A percentile compares a stretch with the other conserved stretches of the same genome.
Conservation (phyloP, 2,797 vertebrate genomes). For the Euthynnus affinis region DNA sequence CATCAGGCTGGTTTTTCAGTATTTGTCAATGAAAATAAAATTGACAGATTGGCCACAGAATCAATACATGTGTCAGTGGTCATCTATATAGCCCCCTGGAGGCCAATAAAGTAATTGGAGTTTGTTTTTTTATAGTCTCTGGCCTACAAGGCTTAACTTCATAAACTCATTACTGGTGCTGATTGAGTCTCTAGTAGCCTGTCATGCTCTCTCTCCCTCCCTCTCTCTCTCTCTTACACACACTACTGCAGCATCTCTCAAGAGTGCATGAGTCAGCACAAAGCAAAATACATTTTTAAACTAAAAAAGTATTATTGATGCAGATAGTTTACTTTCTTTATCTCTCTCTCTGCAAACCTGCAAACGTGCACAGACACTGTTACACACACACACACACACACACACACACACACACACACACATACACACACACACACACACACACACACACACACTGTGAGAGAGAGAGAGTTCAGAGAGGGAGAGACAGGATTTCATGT, state of each 20-base stretch:
- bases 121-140: slow-evolving; percentile 15
- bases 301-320: slow-evolving; percentile 22
- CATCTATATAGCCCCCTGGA: background rate
- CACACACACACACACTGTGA: background rate
- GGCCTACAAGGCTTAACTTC: background rate
- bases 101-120: background rate
- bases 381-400: slow-evolving; percentile 9
- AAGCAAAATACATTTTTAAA: slow-evolving; percentile 34
- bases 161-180: slow-evolving; percentile 29
- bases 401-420: slow-evolving; percentile 13
- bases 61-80: slow-evolving; percentile 16
- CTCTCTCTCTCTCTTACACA: background rate
- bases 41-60: background rate
- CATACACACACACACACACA: slow-evolving; percentile 6
- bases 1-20: background rate
- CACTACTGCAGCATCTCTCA: slow-evolving; percentile 12
- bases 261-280: slow-evolving; percentile 57
- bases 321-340: slow-evolving; percentile 35
- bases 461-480: too few species aligned
- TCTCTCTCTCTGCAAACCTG: slow-evolving; percentile 3
- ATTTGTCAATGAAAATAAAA: background rate
- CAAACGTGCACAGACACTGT: background rate
- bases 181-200: slow-evolving; percentile 1
- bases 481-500: background rate
- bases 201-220: background rate